phyloP scores from a whole-genome alignment of 2,888 invertebrate species.

The Pristionchus entomophagus region DNA sequence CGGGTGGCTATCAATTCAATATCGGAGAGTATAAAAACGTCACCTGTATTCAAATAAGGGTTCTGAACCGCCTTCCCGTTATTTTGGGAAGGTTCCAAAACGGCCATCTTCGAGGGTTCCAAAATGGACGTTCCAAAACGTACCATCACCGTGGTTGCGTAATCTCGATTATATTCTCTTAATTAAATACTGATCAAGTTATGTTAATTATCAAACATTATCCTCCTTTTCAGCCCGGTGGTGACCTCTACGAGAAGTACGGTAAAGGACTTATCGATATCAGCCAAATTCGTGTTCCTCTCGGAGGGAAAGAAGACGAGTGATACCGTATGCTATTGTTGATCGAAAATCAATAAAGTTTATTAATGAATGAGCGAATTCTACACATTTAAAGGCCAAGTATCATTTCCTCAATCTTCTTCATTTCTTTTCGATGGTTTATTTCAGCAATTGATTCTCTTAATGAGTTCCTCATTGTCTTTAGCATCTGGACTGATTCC shows the following conservation, averaged over 20 bases:
- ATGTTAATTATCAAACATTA: no score
- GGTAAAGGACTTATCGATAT: slow-evolving; percentile 70
- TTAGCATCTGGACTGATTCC: background rate
- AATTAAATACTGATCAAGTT: no score
- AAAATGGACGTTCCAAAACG: no score
- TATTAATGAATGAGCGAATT: background rate
- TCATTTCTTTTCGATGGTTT: slow-evolving; percentile 9
- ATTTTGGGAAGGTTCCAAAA: no score
- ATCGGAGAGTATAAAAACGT: no score
- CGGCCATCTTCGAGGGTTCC: no score
- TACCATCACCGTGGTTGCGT: no score
- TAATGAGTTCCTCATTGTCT: background rate
- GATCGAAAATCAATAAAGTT: background rate
- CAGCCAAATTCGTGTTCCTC: slow-evolving; percentile 61
- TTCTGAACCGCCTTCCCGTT: no score
- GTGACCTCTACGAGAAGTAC: slow-evolving; percentile 69
- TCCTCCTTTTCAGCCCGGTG: slow-evolving; percentile 63
- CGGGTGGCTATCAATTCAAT: no score
- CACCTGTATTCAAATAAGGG: no score
- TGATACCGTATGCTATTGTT: background rate
- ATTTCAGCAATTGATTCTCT: slow-evolving; percentile 8
- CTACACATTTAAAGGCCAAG: background rate
- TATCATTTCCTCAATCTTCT: background rate
- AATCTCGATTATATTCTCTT: no score
- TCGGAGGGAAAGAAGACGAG: slow-evolving; percentile 21